These are phyloP conservation scores for Mycalesis mineus DNA, from an alignment of 2,888 invertebrate genomes.

Conservation along the genomic window DNA sequence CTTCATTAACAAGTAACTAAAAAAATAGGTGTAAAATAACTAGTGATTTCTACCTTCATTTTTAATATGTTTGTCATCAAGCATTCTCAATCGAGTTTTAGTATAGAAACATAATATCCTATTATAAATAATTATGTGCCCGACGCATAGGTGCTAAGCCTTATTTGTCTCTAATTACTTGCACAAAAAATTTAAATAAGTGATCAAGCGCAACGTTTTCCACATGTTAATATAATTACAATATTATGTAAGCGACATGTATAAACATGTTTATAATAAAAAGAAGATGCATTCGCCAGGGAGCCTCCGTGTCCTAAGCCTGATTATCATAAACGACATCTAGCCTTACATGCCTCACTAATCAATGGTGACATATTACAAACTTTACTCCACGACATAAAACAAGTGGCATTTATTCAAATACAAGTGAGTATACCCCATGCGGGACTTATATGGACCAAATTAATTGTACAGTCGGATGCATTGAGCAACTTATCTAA, in stretches of 20 bases:
- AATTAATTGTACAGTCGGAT: slow-evolving; percentile 22
- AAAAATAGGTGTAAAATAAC: no score
- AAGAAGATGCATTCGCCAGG: background rate
- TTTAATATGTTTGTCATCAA: no score
- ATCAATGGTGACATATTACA: slow-evolving; percentile 7
- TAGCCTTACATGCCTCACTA: slow-evolving; percentile 5
- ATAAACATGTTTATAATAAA: background rate
- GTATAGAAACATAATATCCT: no score
- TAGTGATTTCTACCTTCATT: no score
- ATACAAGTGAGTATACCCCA: slow-evolving; percentile 7
- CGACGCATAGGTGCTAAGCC: no score
- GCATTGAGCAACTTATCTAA: background rate
- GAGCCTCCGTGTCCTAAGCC: background rate
- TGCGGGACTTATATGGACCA: slow-evolving; percentile 23
- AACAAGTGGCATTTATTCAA: slow-evolving; percentile 22
- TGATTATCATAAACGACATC: slow-evolving; percentile 9
- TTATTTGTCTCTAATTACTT: no score
- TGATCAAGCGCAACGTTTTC: no score
- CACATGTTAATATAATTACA: no score
- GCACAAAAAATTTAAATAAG: no score
- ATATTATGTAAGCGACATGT: background rate
- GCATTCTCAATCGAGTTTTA: no score
- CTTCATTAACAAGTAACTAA: no score
- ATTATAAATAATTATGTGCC: no score
- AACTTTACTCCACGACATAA: slow-evolving; percentile 5